Evolutionary conservation across 2,888 invertebrate genomes (phyloP).

Genomic region (Gortyna flavago): DNA sequence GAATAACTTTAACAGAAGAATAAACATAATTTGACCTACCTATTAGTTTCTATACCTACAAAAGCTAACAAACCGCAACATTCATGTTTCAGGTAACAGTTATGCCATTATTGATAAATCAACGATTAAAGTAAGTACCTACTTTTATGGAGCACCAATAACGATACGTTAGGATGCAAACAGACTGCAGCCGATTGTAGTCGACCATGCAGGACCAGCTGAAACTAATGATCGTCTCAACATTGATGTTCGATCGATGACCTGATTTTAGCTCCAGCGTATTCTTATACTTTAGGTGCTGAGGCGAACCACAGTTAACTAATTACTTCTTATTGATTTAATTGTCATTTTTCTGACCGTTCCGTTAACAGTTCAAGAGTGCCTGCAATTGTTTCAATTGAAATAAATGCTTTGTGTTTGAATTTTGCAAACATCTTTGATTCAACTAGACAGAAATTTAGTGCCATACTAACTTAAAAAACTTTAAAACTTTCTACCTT

Average conservation of each 20-base stretch:
- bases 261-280: neutral
- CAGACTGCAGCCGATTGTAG: neutral
- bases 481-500: neutral
- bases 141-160: neutral
- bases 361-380: neutral
- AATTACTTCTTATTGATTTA: neutral
- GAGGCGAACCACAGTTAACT: neutral
- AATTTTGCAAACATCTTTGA: neutral
- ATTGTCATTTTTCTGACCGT: neutral
- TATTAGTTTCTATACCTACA: neutral
- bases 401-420: neutral
- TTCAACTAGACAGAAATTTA: too few relatives aligned
- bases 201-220: neutral
- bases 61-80: neutral
- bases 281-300: neutral
- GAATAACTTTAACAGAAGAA: neutral
- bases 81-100: neutral
- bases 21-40: neutral
- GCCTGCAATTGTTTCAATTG: too few relatives aligned
- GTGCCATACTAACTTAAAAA: neutral
- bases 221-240: neutral
- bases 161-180: neutral
- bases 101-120: neutral
- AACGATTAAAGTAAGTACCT: neutral
- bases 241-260: neutral